These are phyloP conservation scores for Hetaerina titia DNA, from an alignment of 2,888 invertebrate genomes.

Conservation along the genomic window DNA sequence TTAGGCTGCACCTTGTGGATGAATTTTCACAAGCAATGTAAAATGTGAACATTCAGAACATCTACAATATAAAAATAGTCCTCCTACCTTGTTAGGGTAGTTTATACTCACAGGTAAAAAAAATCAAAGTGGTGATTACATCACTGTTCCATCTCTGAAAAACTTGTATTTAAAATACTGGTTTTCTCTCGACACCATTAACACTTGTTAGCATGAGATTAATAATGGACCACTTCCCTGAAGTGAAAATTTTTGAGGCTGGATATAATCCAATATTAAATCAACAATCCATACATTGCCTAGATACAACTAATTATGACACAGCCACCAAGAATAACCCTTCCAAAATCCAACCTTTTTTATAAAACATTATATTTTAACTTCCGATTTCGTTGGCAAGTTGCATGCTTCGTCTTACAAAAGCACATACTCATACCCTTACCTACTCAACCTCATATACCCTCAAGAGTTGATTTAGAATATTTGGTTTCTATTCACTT, in stretches of 20 bases:
- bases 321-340: slow-evolving; percentile 34
- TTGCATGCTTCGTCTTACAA: background rate
- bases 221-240: slow-evolving; percentile 51
- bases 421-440: background rate
- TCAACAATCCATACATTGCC: slow-evolving; percentile 5
- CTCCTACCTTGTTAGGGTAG: background rate
- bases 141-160: slow-evolving; percentile 51
- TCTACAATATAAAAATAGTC: slow-evolving; percentile 60
- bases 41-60: slow-evolving; percentile 15
- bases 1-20: slow-evolving; percentile 39
- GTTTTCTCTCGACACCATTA: slow-evolving; percentile 43
- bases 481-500: slow-evolving; percentile 51
- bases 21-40: slow-evolving; percentile 27
- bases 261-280: background rate
- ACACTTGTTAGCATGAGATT: background rate
- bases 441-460: slow-evolving; percentile 28
- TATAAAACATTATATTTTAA: background rate
- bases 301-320: background rate
- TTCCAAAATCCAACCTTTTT: slow-evolving; percentile 3
- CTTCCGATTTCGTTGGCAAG: background rate
- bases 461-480: background rate
- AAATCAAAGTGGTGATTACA: slow-evolving; percentile 36
- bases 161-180: slow-evolving; percentile 66
- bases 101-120: slow-evolving; percentile 30
- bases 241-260: background rate